phyloP scores from a whole-genome alignment of 64 coral and sea anemone genomes.

The Pocillopora verrucosa region DNA sequence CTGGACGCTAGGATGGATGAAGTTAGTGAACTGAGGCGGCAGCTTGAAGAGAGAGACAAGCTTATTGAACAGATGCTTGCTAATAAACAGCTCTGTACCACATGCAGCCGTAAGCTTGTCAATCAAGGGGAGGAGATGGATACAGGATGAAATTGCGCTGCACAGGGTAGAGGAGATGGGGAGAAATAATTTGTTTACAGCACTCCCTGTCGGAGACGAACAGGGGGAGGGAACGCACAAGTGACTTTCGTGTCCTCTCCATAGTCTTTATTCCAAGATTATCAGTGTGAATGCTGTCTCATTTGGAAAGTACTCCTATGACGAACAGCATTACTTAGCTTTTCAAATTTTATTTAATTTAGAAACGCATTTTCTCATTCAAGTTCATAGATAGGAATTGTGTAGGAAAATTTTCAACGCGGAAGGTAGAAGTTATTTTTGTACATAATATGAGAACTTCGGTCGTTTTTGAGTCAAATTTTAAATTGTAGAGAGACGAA shows the following conservation, averaged over 20 bases:
- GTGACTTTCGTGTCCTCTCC: neutral
- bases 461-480: too few species aligned
- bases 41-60: conserved; percentile 65
- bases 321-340: too few species aligned
- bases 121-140: conserved; percentile 46
- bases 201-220: neutral
- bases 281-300: too few species aligned
- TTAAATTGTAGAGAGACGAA: too few species aligned
- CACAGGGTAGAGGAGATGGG: neutral
- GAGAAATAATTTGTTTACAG: neutral
- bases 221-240: neutral
- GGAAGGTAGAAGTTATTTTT: too few species aligned
- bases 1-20: conserved; percentile 46
- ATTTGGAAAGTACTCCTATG: too few species aligned
- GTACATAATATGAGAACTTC: too few species aligned
- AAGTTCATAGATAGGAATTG: too few species aligned
- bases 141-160: neutral
- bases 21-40: conserved; percentile 50
- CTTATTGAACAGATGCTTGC: conserved; percentile 47
- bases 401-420: too few species aligned
- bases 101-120: conserved; percentile 33
- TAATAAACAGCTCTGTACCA: conserved; percentile 44
- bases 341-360: too few species aligned
- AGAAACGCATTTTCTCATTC: too few species aligned
- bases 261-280: too few species aligned